These are phyloP conservation scores for Sphinx pinastri DNA, from an alignment of 2,888 invertebrate species.

Conservation along the genomic window DNA sequence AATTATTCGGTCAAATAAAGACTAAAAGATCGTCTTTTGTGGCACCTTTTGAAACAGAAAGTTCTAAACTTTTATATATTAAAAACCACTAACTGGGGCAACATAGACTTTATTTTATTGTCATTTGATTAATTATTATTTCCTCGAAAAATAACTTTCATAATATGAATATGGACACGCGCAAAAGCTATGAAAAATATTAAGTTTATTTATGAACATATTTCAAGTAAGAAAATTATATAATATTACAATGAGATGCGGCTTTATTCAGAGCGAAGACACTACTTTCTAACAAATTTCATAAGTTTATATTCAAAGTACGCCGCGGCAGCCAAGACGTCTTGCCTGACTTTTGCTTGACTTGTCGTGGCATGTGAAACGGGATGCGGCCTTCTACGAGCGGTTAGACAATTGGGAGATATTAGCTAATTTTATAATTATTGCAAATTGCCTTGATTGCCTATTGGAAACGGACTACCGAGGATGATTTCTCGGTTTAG, in stretches of 20 bases:
- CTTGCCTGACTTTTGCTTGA: slow-evolving; percentile 9
- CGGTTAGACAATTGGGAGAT: not conserved
- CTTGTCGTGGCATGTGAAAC: not conserved
- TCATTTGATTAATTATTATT: too few relatives aligned
- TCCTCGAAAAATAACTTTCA: not conserved
- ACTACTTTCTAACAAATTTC: slow-evolving; percentile 12
- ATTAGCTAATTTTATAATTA: not conserved
- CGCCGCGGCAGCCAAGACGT: not conserved
- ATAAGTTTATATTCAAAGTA: slow-evolving; percentile 14
- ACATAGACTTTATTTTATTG: too few relatives aligned
- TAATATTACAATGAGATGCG: not conserved
- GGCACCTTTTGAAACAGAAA: too few relatives aligned
- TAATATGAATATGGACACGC: not conserved
- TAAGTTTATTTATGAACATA: not conserved
- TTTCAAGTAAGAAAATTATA: not conserved
- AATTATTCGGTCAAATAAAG: too few relatives aligned
- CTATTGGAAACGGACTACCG: too few relatives aligned
- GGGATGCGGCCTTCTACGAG: not conserved
- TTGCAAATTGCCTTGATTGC: not conserved
- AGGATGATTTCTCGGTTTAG: too few relatives aligned
- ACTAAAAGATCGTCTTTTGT: too few relatives aligned
- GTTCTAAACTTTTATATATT: too few relatives aligned
- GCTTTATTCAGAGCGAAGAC: not conserved
- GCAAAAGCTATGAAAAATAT: not conserved
- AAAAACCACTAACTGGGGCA: too few relatives aligned